Percentiles rank a stretch among this genome's conserved stretches.
Evolutionary conservation across 2,113 vertebrate species (phyloP).

Genomic region (Phainopepla nitens): DNA sequence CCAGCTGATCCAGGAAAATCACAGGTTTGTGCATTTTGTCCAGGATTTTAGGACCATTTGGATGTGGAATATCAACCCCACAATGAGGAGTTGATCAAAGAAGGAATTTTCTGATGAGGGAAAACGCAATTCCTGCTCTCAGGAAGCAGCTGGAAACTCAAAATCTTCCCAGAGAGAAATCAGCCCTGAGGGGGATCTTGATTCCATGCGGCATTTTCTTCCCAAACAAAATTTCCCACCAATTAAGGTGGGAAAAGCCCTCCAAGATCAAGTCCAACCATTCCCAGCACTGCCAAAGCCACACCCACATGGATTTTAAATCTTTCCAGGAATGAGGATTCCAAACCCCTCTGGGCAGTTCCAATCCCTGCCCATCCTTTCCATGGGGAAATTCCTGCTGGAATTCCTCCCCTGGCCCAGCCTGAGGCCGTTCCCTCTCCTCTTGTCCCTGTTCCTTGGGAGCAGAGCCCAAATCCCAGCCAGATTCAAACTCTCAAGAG

Average conservation of each 20-base stretch:
- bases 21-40: accelerated
- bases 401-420: neutral
- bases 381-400: neutral
- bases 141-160: neutral
- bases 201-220: neutral
- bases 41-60: too few species aligned
- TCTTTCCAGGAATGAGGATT: accelerated
- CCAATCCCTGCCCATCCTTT: neutral
- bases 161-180: neutral
- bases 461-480: neutral
- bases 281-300: neutral
- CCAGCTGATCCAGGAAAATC: neutral
- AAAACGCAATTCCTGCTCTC: neutral
- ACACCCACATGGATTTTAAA: neutral
- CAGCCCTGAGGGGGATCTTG: too few species aligned
- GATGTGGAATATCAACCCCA: neutral
- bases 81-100: neutral
- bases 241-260: neutral
- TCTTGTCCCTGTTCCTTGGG: neutral
- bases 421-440: neutral
- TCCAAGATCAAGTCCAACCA: neutral
- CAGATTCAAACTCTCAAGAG: neutral
- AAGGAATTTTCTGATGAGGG: neutral
- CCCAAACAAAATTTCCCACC: neutral
- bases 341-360: neutral